These are phyloP conservation scores for Barnardius zonarius DNA, from an alignment of 2,113 vertebrate genomes.

Conservation along the genomic window DNA sequence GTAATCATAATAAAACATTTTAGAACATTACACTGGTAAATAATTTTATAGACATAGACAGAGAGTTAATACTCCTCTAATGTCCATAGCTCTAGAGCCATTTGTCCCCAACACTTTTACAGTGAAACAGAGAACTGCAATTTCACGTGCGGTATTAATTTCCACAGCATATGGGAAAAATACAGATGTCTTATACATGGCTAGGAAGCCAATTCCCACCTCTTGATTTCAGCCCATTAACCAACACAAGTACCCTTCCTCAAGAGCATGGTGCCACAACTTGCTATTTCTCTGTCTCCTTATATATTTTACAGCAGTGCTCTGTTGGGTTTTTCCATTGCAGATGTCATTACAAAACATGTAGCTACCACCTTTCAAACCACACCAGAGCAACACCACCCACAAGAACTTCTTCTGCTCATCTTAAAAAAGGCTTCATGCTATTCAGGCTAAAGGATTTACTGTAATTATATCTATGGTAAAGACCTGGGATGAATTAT, in stretches of 20 bases:
- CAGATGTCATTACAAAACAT: not conserved
- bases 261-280: not conserved
- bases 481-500: not conserved
- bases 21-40: not conserved
- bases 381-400: not conserved
- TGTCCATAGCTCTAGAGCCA: not conserved
- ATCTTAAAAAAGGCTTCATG: not conserved
- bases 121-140: not conserved
- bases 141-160: not conserved
- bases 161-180: not conserved
- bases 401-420: not conserved
- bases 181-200: not conserved
- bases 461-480: not conserved
- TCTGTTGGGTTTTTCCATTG: not conserved
- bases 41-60: not conserved
- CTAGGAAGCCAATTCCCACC: not conserved
- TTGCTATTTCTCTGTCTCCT: not conserved
- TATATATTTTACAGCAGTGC: not conserved
- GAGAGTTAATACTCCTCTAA: not conserved
- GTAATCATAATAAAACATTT: not conserved
- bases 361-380: not conserved
- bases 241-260: not conserved
- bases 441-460: not conserved
- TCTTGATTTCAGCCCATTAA: not conserved
- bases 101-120: not conserved